Conservation (phyloP, 2,113 vertebrate genomes). For the Ceuthmochares aereus region DNA sequence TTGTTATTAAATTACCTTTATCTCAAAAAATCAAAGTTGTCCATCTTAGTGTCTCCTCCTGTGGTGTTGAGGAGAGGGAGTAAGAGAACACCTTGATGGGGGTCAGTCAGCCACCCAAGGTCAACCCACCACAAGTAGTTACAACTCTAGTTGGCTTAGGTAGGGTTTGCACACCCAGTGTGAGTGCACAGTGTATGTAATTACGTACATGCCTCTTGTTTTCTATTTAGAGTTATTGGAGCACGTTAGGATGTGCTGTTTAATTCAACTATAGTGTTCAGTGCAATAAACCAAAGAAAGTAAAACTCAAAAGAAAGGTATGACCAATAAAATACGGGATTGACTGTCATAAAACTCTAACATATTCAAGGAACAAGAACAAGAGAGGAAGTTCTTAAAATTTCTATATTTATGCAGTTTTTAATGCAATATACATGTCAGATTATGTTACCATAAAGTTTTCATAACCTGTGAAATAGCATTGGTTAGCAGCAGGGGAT, state of each 20-base stretch:
- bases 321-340: background rate
- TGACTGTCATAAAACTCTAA: background rate
- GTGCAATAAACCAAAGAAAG: background rate
- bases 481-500: background rate
- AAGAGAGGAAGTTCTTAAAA: background rate
- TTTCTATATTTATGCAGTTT: background rate
- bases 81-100: accelerated
- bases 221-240: background rate
- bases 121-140: background rate
- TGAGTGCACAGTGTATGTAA: background rate
- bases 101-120: accelerated
- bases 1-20: background rate
- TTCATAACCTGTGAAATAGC: background rate
- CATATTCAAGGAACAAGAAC: background rate
- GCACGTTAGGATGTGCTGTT: background rate
- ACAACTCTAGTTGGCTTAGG: background rate
- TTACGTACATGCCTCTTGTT: background rate
- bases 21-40: background rate
- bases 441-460: background rate
- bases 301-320: background rate
- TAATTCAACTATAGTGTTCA: background rate
- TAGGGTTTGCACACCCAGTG: accelerated
- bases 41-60: background rate
- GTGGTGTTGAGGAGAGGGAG: background rate
- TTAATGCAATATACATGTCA: background rate